Base-by-base conservation (phyloP, 2,888 invertebrate genomes). In the Ophion ellenae region DNA sequence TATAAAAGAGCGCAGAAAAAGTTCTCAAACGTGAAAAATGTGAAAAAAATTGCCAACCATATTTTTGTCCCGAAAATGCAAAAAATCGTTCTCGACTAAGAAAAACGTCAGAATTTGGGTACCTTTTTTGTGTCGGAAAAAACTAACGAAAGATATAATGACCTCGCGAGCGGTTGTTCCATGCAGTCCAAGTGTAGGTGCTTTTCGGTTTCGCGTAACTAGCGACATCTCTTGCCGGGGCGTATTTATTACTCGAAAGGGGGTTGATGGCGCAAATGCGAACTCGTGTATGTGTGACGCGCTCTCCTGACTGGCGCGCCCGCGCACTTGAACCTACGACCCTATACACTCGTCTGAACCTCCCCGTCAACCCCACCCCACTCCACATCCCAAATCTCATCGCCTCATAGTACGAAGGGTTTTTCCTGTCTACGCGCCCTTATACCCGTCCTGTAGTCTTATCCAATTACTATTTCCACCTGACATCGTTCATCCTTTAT, bases 401-500 rank as follows among this genome's bases (percentile, higher is more conserved):
- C 78, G 53, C 53, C 17, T 53, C 53, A 17, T 5, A 53, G 53
- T 53, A 81, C 32, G 36, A 47, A 70, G 47, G 63, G 69, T 81
- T 81, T 81, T 81, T 76, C 75, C 17, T 57, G 32, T 57, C 40
- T 71, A 67, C 63, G 67, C 47, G 17, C 32, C 47, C 40, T 75
- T 76, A 64, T 77, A 75, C 28, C 69, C 61, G 24, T 61, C 64
- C 53, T 63, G 79, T 78, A 71, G 84, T 84, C 69, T 86, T 84
- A 86, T 86, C 84, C 86, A 86, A 86, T 86, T 86, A 86, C 84
- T 78, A 86, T 78, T 86, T 86, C 80, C 83, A 86, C 86, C 83
- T 81, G 83, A 81, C 83, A 81, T 81, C 69, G 63, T 81, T 32
- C 74, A 81, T 70, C 57, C 81, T 81, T 77, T 73, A 69, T 83